A percentile compares a stretch with the other conserved stretches of the same genome.
These are phyloP conservation scores for Cairina moschata DNA, from an alignment of 2,113 vertebrate species.

Conservation along the genomic window DNA sequence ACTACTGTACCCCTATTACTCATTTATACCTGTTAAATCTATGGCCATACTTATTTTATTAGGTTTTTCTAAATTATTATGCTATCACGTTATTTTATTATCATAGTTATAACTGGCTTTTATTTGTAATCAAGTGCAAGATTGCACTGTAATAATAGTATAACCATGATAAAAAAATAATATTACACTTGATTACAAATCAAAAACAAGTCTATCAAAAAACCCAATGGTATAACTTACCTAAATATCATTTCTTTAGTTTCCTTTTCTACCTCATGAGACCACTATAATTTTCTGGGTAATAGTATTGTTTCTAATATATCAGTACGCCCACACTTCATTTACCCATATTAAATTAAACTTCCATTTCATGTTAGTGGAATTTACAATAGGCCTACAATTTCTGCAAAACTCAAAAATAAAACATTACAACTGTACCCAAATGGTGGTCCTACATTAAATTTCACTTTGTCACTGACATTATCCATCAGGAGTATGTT, in stretches of 20 bases:
- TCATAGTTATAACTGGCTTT: conserved; percentile 12
- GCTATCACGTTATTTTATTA: conserved; percentile 17
- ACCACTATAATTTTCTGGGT: conserved; percentile 52
- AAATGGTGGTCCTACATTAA: not conserved
- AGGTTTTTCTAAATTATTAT: not conserved
- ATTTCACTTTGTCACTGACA: not conserved
- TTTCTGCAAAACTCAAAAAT: not conserved
- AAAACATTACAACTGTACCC: not conserved
- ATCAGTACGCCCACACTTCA: not conserved
- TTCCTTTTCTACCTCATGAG: conserved; percentile 40
- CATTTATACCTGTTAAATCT: not conserved
- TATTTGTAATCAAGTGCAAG: conserved; percentile 49
- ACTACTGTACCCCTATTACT: not conserved
- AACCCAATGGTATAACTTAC: not conserved
- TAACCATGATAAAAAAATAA: conserved; percentile 41
- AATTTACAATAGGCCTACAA: not conserved
- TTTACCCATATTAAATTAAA: conserved; percentile 51
- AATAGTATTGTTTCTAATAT: conserved; percentile 25
- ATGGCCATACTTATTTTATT: not conserved
- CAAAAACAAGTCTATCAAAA: conserved; percentile 46
- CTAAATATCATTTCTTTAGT: conserved; percentile 44
- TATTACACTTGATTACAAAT: conserved; percentile 43
- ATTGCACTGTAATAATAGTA: conserved; percentile 18
- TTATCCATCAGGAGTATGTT: not conserved
- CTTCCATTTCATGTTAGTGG: conserved; percentile 17